Percentiles rank a stretch among this genome's conserved stretches.
These are phyloP conservation scores for Ceramica pisi DNA, from an alignment of 2,888 invertebrate species.

Conservation along the genomic window DNA sequence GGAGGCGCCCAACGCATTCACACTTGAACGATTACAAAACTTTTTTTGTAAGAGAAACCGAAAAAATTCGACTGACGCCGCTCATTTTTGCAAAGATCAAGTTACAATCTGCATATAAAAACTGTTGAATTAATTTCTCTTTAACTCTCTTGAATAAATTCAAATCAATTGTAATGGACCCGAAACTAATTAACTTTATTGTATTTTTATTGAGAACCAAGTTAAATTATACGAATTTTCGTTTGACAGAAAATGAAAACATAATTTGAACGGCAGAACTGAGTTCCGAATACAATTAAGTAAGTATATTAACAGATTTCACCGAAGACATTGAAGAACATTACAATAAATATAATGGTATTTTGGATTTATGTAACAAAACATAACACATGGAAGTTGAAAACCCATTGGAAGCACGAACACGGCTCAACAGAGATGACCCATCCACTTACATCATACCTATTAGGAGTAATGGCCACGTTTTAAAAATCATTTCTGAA, in stretches of 20 bases:
- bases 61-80: constrained; percentile 16
- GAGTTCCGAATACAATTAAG: constrained; percentile 1
- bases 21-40: constrained; percentile 45
- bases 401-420: constrained; percentile 46
- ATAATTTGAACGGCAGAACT: neutral
- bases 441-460: constrained; percentile 58
- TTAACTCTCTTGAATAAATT: constrained; percentile 26
- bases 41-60: constrained; percentile 38
- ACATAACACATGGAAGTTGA: constrained; percentile 43
- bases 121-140: constrained; percentile 33
- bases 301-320: constrained; percentile 39
- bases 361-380: constrained; percentile 58
- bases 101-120: constrained; percentile 46
- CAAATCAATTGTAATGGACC: constrained; percentile 28
- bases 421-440: constrained; percentile 25
- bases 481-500: constrained; percentile 57
- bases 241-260: constrained; percentile 6
- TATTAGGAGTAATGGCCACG: constrained; percentile 59
- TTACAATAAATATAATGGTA: constrained; percentile 30
- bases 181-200: constrained; percentile 23
- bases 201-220: constrained; percentile 11
- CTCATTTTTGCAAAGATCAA: constrained; percentile 43
- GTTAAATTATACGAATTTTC: constrained; percentile 20
- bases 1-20: constrained; percentile 52
- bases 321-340: constrained; percentile 34